phyloP scores from a whole-genome alignment of 30 jellyfish, hydroid and myxozoan species.

The Turritopsis rubra region DNA sequence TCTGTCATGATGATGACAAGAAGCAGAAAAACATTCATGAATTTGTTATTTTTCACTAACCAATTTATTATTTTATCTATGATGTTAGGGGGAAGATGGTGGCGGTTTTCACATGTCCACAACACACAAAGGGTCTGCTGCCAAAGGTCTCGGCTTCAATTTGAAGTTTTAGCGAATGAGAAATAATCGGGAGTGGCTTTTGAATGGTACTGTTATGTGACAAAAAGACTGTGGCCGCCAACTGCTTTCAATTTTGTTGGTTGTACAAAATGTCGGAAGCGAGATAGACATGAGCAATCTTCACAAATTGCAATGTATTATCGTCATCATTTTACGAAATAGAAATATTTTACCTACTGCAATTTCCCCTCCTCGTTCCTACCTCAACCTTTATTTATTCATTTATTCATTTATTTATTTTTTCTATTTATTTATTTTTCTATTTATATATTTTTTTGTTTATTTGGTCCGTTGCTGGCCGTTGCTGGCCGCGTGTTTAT shows the following conservation, averaged over 20 bases:
- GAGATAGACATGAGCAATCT: too few species aligned
- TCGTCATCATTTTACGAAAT: not conserved
- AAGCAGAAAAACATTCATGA: too few species aligned
- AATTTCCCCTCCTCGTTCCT: not conserved
- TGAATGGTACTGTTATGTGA: too few species aligned
- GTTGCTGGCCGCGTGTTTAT: not conserved
- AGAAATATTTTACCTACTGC: not conserved
- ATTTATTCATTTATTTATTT: too few species aligned
- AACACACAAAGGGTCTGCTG: constrained; percentile 76
- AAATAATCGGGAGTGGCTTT: too few species aligned
- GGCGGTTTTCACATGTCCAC: constrained; percentile 93
- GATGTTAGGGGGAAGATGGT: constrained; percentile 65
- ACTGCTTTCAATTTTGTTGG: too few species aligned
- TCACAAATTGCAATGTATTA: too few species aligned
- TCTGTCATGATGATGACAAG: too few species aligned
- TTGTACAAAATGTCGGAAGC: too few species aligned
- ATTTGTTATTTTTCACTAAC: too few species aligned
- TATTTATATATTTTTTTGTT: too few species aligned
- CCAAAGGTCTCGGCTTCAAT: constrained; percentile 90
- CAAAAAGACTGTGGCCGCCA: not conserved
- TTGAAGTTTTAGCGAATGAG: constrained; percentile 76
- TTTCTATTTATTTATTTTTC: not conserved
- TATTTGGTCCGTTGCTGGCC: not conserved
- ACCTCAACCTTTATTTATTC: too few species aligned
- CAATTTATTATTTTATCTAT: not conserved